phyloP scores from a whole-genome alignment of 2,888 invertebrate genomes.

The Hirtodrosophila trivittata region DNA sequence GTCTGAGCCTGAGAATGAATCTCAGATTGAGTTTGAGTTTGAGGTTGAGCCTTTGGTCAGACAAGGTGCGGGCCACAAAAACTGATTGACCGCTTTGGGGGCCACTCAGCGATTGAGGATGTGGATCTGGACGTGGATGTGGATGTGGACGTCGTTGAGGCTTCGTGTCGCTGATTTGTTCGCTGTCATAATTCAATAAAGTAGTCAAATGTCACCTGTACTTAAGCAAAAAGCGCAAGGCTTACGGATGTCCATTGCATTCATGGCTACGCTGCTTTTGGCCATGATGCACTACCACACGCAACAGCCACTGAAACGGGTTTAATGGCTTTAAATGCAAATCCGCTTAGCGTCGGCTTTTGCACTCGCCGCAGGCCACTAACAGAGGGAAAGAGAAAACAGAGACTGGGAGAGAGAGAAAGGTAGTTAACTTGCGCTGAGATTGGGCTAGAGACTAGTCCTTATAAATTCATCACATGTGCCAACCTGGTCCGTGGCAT shows the following conservation, averaged over 20 bases:
- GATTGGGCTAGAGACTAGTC: background rate
- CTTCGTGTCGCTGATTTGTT: constrained; percentile 79
- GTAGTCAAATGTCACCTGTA: constrained; percentile 75
- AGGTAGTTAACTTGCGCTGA: background rate
- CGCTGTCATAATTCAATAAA: constrained; percentile 82
- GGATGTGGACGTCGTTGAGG: constrained; percentile 14
- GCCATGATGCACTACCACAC: constrained; percentile 10
- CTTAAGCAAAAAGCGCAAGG: constrained; percentile 63
- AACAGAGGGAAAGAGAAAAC: too few relatives aligned
- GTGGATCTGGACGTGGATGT: constrained; percentile 5
- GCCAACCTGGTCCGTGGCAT: constrained; percentile 8
- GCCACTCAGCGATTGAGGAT: constrained; percentile 12
- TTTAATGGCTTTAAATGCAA: constrained; percentile 61
- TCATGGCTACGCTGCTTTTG: background rate
- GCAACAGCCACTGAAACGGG: constrained; percentile 32
- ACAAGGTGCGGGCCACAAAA: background rate
- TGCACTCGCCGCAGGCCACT: constrained; percentile 14
- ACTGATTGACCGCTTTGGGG: constrained; percentile 37
- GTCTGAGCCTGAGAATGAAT: background rate
- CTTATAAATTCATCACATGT: constrained; percentile 23
- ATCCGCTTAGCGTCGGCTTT: constrained; percentile 61
- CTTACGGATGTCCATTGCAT: constrained; percentile 33
- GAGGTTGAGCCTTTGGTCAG: background rate
- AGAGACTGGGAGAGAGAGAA: background rate
- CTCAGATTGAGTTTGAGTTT: background rate